These are phyloP conservation scores for Pachypsylla venusta DNA, from an alignment of 1,140 invertebrate genomes.

Conservation along the genomic window DNA sequence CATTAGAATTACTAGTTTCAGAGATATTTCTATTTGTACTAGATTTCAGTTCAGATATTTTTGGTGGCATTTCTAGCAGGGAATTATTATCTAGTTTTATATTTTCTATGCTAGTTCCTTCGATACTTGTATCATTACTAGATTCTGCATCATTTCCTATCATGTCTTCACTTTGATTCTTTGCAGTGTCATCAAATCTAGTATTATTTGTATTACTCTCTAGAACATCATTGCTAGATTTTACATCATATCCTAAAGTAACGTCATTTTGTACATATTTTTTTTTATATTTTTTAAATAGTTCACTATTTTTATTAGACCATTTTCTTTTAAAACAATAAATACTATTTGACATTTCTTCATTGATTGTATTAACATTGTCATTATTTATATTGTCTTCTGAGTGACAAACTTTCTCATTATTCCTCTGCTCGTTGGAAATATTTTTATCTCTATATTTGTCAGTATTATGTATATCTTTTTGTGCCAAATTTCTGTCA, in stretches of 20 bases:
- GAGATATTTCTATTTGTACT: background rate
- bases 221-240: background rate
- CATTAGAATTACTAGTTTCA: background rate
- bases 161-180: background rate
- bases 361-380: background rate
- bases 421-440: background rate
- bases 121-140: background rate
- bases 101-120: background rate
- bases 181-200: background rate
- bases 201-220: background rate
- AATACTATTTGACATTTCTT: conserved; percentile 1
- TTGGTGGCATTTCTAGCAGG: background rate
- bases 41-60: background rate
- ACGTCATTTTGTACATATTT: background rate
- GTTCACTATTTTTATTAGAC: background rate
- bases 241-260: background rate
- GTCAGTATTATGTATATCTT: background rate
- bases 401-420: background rate
- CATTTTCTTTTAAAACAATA: conserved; percentile 1
- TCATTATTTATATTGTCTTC: background rate
- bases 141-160: background rate
- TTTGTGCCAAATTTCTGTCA: background rate
- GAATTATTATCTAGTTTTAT: background rate
- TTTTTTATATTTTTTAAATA: background rate
- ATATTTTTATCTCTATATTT: background rate